Conservation (phyloP, 2,113 vertebrate species). For the Fregetta grallaria region DNA sequence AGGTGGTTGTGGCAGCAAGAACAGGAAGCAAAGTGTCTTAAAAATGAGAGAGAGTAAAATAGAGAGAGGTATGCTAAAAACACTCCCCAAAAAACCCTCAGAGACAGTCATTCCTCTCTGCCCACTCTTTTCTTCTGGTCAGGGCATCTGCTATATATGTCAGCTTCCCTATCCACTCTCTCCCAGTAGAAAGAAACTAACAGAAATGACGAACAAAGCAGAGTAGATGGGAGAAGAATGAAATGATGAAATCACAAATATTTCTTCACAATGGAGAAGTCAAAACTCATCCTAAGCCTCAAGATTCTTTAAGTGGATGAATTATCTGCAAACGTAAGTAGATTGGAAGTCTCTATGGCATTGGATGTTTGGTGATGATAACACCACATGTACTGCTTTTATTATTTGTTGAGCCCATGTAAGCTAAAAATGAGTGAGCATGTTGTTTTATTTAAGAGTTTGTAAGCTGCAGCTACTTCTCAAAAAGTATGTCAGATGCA, state of each 20-base stretch:
- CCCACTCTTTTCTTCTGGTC: background rate
- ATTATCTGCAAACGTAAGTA: background rate
- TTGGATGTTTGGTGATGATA: background rate
- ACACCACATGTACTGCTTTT: background rate
- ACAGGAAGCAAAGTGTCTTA: background rate
- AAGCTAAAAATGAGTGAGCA: background rate
- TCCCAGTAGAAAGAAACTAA: background rate
- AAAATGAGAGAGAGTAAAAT: background rate
- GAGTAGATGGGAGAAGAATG: background rate
- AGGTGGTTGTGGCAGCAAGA: background rate
- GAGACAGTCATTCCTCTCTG: background rate
- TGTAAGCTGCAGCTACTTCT: background rate
- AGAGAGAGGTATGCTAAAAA: background rate
- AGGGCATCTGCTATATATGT: background rate
- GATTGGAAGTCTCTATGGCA: background rate
- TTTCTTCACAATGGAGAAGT: background rate
- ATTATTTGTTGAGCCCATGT: background rate
- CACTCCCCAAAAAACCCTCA: accelerated
- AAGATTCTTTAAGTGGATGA: background rate
- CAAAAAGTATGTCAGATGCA: background rate
- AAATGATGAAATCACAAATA: background rate
- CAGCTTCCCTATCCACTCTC: background rate
- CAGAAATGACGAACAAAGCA: background rate
- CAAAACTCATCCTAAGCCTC: background rate
- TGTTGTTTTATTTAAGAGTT: background rate